Evolutionary conservation across 2,113 vertebrate genomes (phyloP).

Genomic region (Thymallus thymallus): DNA sequence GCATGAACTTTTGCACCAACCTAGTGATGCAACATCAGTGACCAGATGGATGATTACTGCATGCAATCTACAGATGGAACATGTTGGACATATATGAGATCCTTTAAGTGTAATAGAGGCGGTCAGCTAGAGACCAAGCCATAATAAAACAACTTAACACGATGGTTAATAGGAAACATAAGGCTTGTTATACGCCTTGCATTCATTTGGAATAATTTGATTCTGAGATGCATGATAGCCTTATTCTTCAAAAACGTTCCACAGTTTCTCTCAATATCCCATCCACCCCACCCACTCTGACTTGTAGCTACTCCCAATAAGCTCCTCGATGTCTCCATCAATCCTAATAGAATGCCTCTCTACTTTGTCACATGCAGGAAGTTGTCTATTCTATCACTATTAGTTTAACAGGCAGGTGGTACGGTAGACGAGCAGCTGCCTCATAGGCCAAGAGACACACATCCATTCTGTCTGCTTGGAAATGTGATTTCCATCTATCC

Average conservation of each 20-base stretch:
- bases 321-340: constrained; percentile 67
- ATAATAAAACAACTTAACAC: constrained; percentile 50
- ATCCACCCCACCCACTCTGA: constrained; percentile 64
- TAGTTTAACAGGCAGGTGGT: constrained; percentile 81
- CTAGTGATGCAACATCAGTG: constrained; percentile 10
- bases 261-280: constrained; percentile 42
- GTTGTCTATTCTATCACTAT: constrained; percentile 73
- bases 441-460: constrained; percentile 57
- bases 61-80: constrained; percentile 49
- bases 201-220: constrained; percentile 66
- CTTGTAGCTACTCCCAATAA: constrained; percentile 53
- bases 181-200: constrained; percentile 56
- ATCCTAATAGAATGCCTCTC: constrained; percentile 67
- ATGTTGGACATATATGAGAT: constrained; percentile 28
- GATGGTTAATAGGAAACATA: constrained; percentile 51
- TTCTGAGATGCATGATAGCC: constrained; percentile 52
- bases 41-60: constrained; percentile 46
- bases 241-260: constrained; percentile 19
- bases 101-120: constrained; percentile 23
- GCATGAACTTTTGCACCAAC: constrained; percentile 43
- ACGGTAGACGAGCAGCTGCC: constrained; percentile 73
- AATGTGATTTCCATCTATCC: constrained; percentile 75
- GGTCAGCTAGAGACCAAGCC: constrained; percentile 16
- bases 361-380: constrained; percentile 63
- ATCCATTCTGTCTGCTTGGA: constrained; percentile 65